A percentile compares a stretch with the other conserved stretches of the same genome.
These are phyloP conservation scores for Tortricodes alternella DNA, from an alignment of 2,888 invertebrate species.

Conservation along the genomic window DNA sequence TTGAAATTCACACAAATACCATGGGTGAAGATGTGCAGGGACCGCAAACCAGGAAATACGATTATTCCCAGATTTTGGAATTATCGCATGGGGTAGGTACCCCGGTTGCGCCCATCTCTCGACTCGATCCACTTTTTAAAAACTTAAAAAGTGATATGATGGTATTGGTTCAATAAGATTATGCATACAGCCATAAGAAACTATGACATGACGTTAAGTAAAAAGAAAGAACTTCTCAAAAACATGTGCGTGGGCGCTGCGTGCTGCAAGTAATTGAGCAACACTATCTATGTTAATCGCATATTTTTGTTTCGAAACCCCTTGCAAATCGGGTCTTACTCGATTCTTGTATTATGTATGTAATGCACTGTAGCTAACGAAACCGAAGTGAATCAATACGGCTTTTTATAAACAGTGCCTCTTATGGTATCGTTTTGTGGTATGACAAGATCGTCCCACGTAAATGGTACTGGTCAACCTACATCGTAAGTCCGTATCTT, in stretches of 20 bases:
- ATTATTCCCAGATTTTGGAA: no score
- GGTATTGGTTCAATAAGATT: background rate
- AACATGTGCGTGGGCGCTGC: slow-evolving; percentile 50
- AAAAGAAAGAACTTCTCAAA: slow-evolving; percentile 44
- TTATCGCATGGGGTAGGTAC: no score
- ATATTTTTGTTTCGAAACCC: slow-evolving; percentile 52
- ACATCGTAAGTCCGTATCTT: background rate
- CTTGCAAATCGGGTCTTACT: slow-evolving; percentile 44
- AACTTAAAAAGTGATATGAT: background rate
- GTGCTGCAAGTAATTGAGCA: slow-evolving; percentile 48
- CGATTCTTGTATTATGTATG: slow-evolving; percentile 22
- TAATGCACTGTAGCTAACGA: slow-evolving; percentile 22
- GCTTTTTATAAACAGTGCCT: slow-evolving; percentile 25
- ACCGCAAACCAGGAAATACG: no score
- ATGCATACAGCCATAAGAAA: slow-evolving; percentile 2
- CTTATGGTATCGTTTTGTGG: slow-evolving; percentile 14
- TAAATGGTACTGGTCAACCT: slow-evolving; percentile 12
- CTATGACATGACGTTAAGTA: slow-evolving; percentile 31
- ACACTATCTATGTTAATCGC: slow-evolving; percentile 47
- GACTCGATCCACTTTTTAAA: no score
- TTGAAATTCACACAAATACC: no score
- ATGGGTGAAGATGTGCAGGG: no score
- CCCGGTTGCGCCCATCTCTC: no score
- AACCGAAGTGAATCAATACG: slow-evolving; percentile 14
- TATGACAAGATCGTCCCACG: slow-evolving; percentile 19